phyloP scores from a whole-genome alignment of 2,888 invertebrate genomes.

The Drosophila mayaguana region DNA sequence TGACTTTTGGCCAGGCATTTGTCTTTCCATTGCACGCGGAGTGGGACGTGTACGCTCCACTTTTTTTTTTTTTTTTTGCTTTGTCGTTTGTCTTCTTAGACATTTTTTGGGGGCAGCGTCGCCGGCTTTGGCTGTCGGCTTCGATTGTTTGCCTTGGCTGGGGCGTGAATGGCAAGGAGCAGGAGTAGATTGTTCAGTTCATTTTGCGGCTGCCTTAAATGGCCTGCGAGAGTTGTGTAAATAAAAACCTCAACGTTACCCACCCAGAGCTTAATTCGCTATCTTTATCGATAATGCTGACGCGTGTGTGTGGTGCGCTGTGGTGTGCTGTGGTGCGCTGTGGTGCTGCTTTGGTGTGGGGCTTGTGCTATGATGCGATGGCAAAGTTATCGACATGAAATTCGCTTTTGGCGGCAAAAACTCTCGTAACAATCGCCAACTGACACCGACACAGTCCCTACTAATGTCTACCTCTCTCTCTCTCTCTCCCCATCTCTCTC shows the following conservation, averaged over 20 bases:
- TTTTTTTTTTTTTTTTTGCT: slow-evolving; percentile 25
- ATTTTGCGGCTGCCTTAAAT: slow-evolving; percentile 73
- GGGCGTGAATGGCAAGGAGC: not conserved
- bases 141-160: slow-evolving; percentile 33
- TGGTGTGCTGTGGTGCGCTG: not conserved
- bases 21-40: slow-evolving; percentile 34
- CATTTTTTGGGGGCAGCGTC: slow-evolving; percentile 30
- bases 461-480: not conserved
- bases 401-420: slow-evolving; percentile 28
- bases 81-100: slow-evolving; percentile 46
- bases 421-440: slow-evolving; percentile 71
- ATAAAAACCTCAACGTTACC: slow-evolving; percentile 59
- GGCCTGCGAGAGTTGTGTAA: slow-evolving; percentile 67
- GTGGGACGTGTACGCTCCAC: slow-evolving; percentile 9
- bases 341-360: not conserved
- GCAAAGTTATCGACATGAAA: slow-evolving; percentile 48
- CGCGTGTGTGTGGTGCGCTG: slow-evolving; percentile 1
- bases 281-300: slow-evolving; percentile 39
- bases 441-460: slow-evolving; percentile 56
- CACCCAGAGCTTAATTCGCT: slow-evolving; percentile 30
- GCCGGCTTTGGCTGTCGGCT: slow-evolving; percentile 36
- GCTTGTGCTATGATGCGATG: slow-evolving; percentile 33
- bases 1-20: slow-evolving; percentile 55
- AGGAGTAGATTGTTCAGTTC: slow-evolving; percentile 45
- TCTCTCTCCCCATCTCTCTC: not conserved